These are phyloP conservation scores for Tenualosa thibaudeaui DNA, from an alignment of 2,797 vertebrate genomes.

Conservation along the genomic window DNA sequence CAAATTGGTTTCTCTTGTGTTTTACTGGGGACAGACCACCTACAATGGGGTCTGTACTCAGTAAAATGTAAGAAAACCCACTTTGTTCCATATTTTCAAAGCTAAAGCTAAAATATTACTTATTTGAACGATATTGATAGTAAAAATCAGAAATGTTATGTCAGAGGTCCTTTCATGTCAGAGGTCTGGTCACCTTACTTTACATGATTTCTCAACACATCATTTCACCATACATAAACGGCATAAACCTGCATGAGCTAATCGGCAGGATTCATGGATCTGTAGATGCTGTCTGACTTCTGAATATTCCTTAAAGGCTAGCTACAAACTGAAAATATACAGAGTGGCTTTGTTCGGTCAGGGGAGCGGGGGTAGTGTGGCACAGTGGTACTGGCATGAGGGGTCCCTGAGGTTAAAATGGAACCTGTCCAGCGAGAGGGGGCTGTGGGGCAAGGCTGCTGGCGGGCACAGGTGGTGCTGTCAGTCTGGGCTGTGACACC, in stretches of 20 bases:
- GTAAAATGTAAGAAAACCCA: no score
- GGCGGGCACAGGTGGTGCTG: constrained; percentile 3
- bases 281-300: neutral
- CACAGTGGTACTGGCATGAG: neutral
- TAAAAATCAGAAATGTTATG: no score
- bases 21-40: no score
- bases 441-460: neutral
- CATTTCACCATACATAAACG: neutral
- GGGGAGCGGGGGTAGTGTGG: neutral
- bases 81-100: no score
- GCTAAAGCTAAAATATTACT: no score
- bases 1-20: no score
- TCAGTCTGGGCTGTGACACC: neutral
- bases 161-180: no score
- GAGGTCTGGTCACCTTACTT: no score
- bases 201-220: no score
- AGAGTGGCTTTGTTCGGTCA: neutral
- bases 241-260: neutral
- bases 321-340: neutral
- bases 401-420: constrained; percentile 2
- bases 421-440: neutral
- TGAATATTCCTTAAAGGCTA: neutral
- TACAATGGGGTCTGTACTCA: no score
- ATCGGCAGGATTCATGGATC: neutral
- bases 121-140: no score